Conservation (phyloP, 2,113 vertebrate species). For the Grallaria varia region DNA sequence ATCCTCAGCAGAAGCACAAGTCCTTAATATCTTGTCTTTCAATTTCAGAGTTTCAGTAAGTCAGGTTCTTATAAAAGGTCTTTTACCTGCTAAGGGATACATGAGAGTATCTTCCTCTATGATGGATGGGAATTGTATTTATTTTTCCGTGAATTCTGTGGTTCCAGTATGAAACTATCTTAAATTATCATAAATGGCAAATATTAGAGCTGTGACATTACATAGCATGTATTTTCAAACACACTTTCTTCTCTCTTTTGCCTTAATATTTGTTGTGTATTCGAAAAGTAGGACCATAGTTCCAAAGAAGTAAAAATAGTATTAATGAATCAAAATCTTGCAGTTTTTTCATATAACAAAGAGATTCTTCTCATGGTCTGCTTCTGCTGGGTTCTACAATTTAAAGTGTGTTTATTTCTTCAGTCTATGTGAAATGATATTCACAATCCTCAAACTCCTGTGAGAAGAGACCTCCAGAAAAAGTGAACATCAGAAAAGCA, state of each 20-base stretch:
- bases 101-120: background rate
- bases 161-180: background rate
- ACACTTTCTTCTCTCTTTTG: background rate
- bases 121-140: background rate
- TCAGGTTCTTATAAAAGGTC: background rate
- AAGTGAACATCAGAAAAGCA: background rate
- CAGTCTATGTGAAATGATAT: background rate
- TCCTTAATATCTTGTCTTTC: background rate
- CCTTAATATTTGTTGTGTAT: background rate
- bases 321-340: background rate
- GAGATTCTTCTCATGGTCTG: background rate
- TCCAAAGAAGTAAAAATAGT: background rate
- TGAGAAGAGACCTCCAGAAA: background rate
- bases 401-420: background rate
- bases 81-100: background rate
- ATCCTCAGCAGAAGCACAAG: background rate
- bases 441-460: background rate
- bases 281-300: background rate
- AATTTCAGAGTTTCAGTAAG: background rate
- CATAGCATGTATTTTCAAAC: background rate
- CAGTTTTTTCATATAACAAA: background rate
- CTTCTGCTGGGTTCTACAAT: background rate
- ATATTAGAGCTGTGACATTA: background rate
- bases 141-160: background rate
- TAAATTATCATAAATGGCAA: background rate